Conservation (phyloP, 2,888 invertebrate genomes). For the Xanthia icteritia region DNA sequence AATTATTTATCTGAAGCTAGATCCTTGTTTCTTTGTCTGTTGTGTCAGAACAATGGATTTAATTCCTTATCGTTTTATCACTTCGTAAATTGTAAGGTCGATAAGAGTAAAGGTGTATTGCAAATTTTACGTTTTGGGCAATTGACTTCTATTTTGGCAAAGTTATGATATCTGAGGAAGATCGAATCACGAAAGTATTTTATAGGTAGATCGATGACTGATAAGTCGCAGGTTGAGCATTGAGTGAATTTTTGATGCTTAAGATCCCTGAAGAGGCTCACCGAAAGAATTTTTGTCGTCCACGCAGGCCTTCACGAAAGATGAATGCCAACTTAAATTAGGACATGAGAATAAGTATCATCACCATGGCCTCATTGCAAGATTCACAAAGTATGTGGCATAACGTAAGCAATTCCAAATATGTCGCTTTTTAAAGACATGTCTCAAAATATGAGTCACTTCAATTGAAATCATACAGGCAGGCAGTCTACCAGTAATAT, state of each 20-base stretch:
- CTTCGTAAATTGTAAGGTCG: constrained; percentile 36
- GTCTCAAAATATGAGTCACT: constrained; percentile 45
- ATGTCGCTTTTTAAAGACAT: constrained; percentile 47
- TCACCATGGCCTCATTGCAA: constrained; percentile 6
- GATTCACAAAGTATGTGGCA: constrained; percentile 16
- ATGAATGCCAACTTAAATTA: not conserved
- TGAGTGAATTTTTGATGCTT: not conserved
- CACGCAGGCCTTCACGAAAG: not conserved
- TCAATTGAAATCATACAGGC: constrained; percentile 28
- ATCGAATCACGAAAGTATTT: not conserved
- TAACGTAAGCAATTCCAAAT: constrained; percentile 42
- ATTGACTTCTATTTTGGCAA: not conserved
- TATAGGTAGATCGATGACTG: not conserved
- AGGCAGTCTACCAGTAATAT: constrained; percentile 34
- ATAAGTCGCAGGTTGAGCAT: not conserved
- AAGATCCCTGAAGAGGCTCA: not conserved
- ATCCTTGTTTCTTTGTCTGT: constrained; percentile 29
- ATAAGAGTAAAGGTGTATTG: constrained; percentile 5
- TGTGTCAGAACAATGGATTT: constrained; percentile 36
- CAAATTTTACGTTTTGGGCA: constrained; percentile 3
- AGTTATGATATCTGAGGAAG: not conserved
- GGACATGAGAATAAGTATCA: not conserved
- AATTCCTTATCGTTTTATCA: constrained; percentile 32
- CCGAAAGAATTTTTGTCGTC: too few relatives aligned
- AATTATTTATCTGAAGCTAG: constrained; percentile 40